Evolutionary conservation across 2,888 invertebrate genomes (phyloP), one percentile per base, ranked within the genome.

Genomic region (Cinara cedri): DNA sequence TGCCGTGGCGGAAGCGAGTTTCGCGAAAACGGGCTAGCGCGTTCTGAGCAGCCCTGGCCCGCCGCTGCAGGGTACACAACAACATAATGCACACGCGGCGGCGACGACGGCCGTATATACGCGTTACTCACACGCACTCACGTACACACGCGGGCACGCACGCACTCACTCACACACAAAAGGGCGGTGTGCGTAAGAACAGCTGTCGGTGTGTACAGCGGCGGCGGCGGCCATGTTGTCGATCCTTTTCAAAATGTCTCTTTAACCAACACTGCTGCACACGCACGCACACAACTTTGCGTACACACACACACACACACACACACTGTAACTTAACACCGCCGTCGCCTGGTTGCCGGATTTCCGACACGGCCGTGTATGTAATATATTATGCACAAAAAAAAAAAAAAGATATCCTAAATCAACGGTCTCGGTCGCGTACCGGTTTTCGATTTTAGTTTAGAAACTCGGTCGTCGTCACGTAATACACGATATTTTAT

Each of bases 211-310:
- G 44, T 55, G 21, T 68, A 42, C 70, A 24, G 66, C 57, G 72
- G 34, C 72, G 44, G 46, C 62, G 65, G 75, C 78, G 51, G 78
- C 78, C 78, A 78, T 78, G 70, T 78, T 78, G 78, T 78, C 78
- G 78, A 78, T 78, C 78, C 70, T 78, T 78, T 78, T 78, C 78
- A 70, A 78, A 78, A 78, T 78, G 78, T 78, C 78, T 78, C 78
- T 70, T 76, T 78, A 78, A 49, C 78, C 24, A 26, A 62, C 68
- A 57, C 34, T 14, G 34, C 26, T 9, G 42, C 75, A 42, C 63
- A n/a, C 76, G 49, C 68, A 68, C 76, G 68, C 76, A 60, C 57
- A 62, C 78, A 70, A 51, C 70, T 78, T 78, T 78, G 70, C 78
- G 57, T 68, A 78, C 62, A 54, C 24, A 44, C 44, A 54, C 26